phyloP scores from a whole-genome alignment of 2,797 vertebrate species.

The Amblyopsis hoosieri region DNA sequence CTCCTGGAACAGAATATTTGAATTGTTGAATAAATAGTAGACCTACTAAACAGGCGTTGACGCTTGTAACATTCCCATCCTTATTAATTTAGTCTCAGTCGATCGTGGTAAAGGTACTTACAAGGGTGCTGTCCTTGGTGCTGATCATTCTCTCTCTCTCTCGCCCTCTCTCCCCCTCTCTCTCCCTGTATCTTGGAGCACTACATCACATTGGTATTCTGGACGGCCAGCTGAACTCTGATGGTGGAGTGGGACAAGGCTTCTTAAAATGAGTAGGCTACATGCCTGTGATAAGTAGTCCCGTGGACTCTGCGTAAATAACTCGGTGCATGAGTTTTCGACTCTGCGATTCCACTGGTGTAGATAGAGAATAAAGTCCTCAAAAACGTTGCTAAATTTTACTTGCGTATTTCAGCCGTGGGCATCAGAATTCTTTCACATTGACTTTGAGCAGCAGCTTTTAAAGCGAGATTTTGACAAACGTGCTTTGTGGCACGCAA shows the following conservation, averaged over 20 bases:
- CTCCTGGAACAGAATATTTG: too few relatives aligned
- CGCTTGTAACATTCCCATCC: too few relatives aligned
- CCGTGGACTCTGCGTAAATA: too few relatives aligned
- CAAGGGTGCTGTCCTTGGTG: constrained; percentile 46
- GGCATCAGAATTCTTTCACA: not conserved
- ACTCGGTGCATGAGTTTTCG: too few relatives aligned
- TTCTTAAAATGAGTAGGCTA: not conserved
- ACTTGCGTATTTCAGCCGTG: not conserved
- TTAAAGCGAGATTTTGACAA: constrained; percentile 23
- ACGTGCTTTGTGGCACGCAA: constrained; percentile 4
- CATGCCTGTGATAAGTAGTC: too few relatives aligned
- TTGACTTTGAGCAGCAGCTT: not conserved
- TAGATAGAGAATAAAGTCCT: too few relatives aligned
- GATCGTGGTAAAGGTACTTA: not conserved
- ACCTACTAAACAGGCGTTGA: constrained; percentile 2
- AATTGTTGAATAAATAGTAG: too few relatives aligned
- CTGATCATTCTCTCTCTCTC: constrained; percentile 15
- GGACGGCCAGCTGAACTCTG: constrained; percentile 1
- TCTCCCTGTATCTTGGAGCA: not conserved
- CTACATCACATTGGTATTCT: not conserved
- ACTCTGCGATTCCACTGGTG: too few relatives aligned
- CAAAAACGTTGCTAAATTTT: not conserved
- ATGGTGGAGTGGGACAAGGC: not conserved
- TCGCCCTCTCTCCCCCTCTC: not conserved
- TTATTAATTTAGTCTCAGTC: not conserved